These are phyloP conservation scores for Caenorhabditis becei DNA, from an alignment of 2,888 invertebrate species.

Conservation along the genomic window DNA sequence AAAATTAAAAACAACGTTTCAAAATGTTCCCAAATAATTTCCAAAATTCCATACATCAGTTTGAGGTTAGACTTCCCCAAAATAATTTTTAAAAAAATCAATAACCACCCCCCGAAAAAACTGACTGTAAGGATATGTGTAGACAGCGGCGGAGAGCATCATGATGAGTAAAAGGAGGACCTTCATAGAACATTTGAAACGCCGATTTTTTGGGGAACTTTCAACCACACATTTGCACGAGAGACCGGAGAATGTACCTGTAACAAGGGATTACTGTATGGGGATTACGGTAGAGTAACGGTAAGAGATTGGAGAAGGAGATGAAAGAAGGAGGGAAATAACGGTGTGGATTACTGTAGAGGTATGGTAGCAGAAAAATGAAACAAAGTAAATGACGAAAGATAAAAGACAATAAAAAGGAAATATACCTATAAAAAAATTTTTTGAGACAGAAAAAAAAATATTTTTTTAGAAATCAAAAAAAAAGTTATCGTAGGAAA, in stretches of 20 bases:
- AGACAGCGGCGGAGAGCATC: slow-evolving; percentile 34
- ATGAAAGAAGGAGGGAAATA: not conserved
- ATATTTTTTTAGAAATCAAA: too few relatives aligned
- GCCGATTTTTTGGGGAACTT: slow-evolving; percentile 6
- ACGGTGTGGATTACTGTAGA: not conserved
- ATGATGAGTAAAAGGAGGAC: slow-evolving; percentile 56
- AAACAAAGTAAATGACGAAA: not conserved
- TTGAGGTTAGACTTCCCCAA: not conserved
- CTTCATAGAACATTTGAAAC: slow-evolving; percentile 62
- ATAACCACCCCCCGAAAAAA: not conserved
- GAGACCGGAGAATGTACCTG: not conserved
- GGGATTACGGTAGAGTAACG: not conserved
- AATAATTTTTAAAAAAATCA: not conserved
- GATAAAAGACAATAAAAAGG: not conserved
- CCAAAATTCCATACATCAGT: too few relatives aligned
- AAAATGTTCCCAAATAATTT: too few relatives aligned
- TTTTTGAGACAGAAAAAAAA: too few relatives aligned
- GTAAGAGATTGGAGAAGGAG: not conserved
- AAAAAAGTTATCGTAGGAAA: too few relatives aligned
- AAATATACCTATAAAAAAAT: too few relatives aligned
- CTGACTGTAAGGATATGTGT: slow-evolving; percentile 55
- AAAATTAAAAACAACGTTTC: too few relatives aligned
- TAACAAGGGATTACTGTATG: too few relatives aligned
- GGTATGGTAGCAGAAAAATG: slow-evolving; percentile 16
- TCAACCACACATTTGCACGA: slow-evolving; percentile 33